These are phyloP conservation scores for Rhabdophis nuchalis DNA, from an alignment of 2,797 vertebrate species.

Conservation along the genomic window DNA sequence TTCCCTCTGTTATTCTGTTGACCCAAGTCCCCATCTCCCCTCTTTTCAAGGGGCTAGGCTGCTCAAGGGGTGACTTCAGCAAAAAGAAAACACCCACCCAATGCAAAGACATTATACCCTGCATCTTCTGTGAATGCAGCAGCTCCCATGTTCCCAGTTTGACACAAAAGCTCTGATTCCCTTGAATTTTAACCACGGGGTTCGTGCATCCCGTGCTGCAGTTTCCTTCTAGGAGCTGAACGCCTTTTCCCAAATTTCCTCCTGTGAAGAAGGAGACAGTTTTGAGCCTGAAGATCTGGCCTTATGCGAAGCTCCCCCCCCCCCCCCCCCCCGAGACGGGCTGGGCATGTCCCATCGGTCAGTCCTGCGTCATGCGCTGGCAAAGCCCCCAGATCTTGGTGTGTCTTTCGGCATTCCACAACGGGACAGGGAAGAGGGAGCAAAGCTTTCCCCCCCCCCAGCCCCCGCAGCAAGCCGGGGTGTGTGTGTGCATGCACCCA, in stretches of 20 bases:
- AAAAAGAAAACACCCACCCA: background rate
- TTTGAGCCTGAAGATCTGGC: background rate
- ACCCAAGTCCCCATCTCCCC: background rate
- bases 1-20: background rate
- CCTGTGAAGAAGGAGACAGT: background rate
- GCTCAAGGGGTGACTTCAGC: background rate
- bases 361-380: conserved; percentile 16
- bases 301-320: background rate
- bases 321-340: background rate
- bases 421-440: background rate
- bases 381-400: background rate
- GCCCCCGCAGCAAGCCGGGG: background rate
- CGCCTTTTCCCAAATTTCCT: background rate
- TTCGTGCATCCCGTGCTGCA: background rate
- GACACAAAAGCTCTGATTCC: background rate
- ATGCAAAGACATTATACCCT: background rate
- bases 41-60: background rate
- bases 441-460: background rate
- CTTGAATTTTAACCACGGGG: no score
- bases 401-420: conserved; percentile 6
- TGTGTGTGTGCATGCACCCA: background rate
- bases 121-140: background rate
- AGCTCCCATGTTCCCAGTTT: background rate
- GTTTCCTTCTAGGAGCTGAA: background rate
- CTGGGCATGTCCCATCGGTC: background rate